Conservation (phyloP, 37 sponge, comb jelly and placozoan species). For the Halichondria panicea region DNA sequence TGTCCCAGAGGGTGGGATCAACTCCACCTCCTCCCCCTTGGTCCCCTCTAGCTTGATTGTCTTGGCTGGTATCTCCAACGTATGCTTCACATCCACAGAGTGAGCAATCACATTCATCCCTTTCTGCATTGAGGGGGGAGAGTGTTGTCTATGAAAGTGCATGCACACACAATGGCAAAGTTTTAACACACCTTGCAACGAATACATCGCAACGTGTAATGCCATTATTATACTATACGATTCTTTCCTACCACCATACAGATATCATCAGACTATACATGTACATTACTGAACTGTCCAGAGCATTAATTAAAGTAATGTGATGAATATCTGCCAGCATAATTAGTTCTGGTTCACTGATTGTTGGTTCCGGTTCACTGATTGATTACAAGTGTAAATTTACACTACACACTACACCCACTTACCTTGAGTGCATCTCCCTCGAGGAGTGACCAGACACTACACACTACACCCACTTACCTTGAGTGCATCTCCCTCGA, state of each 20-base stretch:
- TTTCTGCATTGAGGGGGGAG: constrained; percentile 8
- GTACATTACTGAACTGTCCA: too few species aligned
- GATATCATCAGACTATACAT: too few species aligned
- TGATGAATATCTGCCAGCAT: too few species aligned
- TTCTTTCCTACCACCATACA: too few species aligned
- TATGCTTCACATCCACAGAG: constrained; percentile 25
- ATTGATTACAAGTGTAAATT: too few species aligned
- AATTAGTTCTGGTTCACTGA: too few species aligned
- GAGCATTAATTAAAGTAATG: too few species aligned
- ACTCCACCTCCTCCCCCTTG: constrained; percentile 37
- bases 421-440: background rate
- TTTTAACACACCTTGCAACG: too few species aligned
- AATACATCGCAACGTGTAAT: too few species aligned
- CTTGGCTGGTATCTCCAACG: constrained; percentile 50
- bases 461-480: constrained; percentile 30
- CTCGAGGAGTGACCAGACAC: background rate
- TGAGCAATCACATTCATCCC: constrained; percentile 35
- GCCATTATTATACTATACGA: too few species aligned
- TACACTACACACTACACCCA: too few species aligned
- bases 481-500: constrained; percentile 53
- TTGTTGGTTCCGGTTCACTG: too few species aligned
- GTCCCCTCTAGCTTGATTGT: constrained; percentile 4
- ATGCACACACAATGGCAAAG: background rate
- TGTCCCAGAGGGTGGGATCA: constrained; percentile 54
- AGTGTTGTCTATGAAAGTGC: background rate